Evolutionary conservation across 2,113 vertebrate genomes (phyloP).

Genomic region (Sinocyclocheilus anshuiensis): DNA sequence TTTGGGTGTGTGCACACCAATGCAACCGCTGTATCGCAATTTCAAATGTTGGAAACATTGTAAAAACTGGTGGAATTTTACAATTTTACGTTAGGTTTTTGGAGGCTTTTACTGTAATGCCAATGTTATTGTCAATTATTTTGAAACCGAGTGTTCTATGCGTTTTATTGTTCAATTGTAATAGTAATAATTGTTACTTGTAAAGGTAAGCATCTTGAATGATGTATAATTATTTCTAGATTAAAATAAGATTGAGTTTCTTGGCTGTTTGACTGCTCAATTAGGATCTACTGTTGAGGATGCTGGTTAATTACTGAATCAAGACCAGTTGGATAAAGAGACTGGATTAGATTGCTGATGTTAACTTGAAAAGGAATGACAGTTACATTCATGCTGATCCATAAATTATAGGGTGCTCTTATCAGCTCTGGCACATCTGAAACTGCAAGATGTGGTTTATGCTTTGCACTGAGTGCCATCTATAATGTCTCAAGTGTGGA

Average conservation of each 20-base stretch:
- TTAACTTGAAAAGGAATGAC: conserved; percentile 50
- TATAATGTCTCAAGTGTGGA: conserved; percentile 15
- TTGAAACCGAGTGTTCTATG: not conserved
- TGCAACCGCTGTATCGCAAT: not conserved
- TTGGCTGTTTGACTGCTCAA: not conserved
- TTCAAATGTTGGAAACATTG: not conserved
- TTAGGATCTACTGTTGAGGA: not conserved
- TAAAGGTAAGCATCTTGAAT: not conserved
- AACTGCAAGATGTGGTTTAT: conserved; percentile 40
- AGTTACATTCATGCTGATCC: conserved; percentile 56
- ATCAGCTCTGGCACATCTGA: conserved; percentile 40
- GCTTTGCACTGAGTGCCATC: conserved; percentile 30
- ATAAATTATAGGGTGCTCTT: conserved; percentile 64
- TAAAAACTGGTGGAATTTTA: not conserved
- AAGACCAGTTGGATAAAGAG: conserved; percentile 34
- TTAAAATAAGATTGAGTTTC: not conserved
- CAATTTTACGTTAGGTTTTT: not conserved
- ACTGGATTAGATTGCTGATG: conserved; percentile 28
- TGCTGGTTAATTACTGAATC: conserved; percentile 10
- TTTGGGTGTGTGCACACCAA: conserved; percentile 1
- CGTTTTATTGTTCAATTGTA: not conserved
- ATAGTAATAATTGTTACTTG: not conserved
- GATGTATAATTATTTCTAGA: not conserved
- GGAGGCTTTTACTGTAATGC: not conserved
- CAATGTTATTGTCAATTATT: not conserved